Evolutionary conservation across 2,797 vertebrate species (phyloP).

Genomic region (Botia almorhae): DNA sequence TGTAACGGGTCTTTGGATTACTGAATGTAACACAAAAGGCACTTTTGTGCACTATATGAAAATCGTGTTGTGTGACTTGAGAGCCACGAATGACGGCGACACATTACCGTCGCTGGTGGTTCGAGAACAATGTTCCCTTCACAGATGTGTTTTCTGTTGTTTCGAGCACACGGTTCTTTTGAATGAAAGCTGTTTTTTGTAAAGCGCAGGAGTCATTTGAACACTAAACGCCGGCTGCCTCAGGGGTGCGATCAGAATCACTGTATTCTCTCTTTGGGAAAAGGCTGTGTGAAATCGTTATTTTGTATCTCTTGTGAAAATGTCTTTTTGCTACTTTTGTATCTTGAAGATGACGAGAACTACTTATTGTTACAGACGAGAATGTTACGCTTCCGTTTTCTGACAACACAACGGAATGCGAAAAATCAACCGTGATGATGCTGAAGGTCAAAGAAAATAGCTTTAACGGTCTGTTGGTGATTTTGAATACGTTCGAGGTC

Average conservation of each 20-base stretch:
- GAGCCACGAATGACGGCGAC: constrained; percentile 16
- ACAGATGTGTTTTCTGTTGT: constrained; percentile 22
- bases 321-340: constrained; percentile 80
- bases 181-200: constrained; percentile 35
- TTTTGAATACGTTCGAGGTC: constrained; percentile 6
- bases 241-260: constrained; percentile 30
- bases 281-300: constrained; percentile 47
- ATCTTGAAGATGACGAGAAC: constrained; percentile 68
- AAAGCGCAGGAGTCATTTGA: constrained; percentile 36
- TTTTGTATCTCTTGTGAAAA: constrained; percentile 61
- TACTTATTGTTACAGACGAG: constrained; percentile 73
- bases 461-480: constrained; percentile 67
- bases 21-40: constrained; percentile 44
- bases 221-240: constrained; percentile 45
- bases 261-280: constrained; percentile 38
- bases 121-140: constrained; percentile 45
- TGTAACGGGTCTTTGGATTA: constrained; percentile 8
- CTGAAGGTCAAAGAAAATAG: constrained; percentile 64
- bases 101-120: constrained; percentile 23
- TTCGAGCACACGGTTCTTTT: constrained; percentile 40
- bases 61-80: not conserved
- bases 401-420: constrained; percentile 56
- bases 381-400: constrained; percentile 68
- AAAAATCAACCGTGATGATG: constrained; percentile 65
- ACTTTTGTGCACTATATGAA: constrained; percentile 5